phyloP scores from a whole-genome alignment of 2,797 vertebrate species.

The Hirundo rustica region DNA sequence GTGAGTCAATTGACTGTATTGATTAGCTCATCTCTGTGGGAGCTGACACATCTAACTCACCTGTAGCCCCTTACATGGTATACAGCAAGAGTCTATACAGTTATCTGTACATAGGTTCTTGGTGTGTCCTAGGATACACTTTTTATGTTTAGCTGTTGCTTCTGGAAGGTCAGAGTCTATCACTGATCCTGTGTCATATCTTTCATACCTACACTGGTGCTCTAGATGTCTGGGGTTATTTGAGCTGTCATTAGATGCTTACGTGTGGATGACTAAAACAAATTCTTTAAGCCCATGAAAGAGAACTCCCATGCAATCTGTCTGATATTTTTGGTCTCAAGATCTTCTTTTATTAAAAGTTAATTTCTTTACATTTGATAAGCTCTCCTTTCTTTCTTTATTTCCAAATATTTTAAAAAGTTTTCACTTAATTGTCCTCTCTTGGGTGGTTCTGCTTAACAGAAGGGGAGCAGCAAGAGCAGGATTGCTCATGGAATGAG shows the following conservation, averaged over 20 bases:
- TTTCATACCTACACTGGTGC: fast-evolving
- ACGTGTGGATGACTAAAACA: neutral
- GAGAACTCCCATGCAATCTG: fast-evolving
- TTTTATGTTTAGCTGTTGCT: neutral
- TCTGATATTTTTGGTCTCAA: neutral
- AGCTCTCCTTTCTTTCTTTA: neutral
- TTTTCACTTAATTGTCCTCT: neutral
- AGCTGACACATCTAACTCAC: neutral
- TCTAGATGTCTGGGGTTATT: neutral
- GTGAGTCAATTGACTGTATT: neutral
- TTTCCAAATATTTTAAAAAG: neutral
- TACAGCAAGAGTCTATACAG: neutral
- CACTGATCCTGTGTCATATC: neutral
- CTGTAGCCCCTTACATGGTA: neutral
- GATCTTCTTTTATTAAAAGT: neutral
- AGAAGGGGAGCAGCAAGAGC: neutral
- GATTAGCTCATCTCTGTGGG: neutral
- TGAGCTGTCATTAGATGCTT: neutral
- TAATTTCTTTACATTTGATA: neutral
- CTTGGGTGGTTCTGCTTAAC: neutral
- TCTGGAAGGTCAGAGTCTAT: neutral
- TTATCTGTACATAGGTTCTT: neutral
- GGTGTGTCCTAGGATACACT: neutral
- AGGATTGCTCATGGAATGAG: neutral
- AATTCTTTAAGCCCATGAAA: neutral